Evolutionary conservation across 2,888 invertebrate species (phyloP).

Genomic region (Epirrhoe tristata): DNA sequence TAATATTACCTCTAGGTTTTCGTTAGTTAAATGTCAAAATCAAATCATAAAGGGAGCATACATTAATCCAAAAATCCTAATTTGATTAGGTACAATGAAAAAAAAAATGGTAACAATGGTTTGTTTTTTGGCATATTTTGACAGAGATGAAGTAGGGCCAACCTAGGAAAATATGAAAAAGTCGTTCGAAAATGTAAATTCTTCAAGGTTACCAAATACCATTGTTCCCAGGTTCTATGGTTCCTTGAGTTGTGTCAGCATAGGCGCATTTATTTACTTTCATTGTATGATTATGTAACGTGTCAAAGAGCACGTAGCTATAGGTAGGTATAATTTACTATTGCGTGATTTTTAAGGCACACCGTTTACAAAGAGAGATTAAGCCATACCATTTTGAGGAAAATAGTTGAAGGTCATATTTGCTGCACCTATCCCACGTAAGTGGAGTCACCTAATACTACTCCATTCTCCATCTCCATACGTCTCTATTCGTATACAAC

Average conservation of each 20-base stretch:
- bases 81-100: no score
- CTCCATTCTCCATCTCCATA: no score
- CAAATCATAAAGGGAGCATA: background rate
- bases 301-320: slow-evolving; percentile 11
- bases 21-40: background rate
- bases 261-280: background rate
- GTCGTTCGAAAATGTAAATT: background rate
- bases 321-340: background rate
- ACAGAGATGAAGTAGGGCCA: slow-evolving; percentile 26
- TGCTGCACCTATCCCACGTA: no score
- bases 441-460: no score
- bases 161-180: slow-evolving; percentile 12
- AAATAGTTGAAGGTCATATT: no score
- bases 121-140: slow-evolving; percentile 1
- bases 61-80: no score
- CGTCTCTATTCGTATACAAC: no score
- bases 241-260: no score
- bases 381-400: no score
- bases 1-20: background rate
- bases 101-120: no score
- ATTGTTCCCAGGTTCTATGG: background rate
- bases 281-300: background rate
- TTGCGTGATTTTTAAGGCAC: background rate
- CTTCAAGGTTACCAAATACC: slow-evolving; percentile 1
- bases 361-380: no score